A percentile compares a stretch with the other conserved stretches of the same genome.
phyloP scores from a whole-genome alignment of 1,140 invertebrate species.

The Ceratina calcarata region DNA sequence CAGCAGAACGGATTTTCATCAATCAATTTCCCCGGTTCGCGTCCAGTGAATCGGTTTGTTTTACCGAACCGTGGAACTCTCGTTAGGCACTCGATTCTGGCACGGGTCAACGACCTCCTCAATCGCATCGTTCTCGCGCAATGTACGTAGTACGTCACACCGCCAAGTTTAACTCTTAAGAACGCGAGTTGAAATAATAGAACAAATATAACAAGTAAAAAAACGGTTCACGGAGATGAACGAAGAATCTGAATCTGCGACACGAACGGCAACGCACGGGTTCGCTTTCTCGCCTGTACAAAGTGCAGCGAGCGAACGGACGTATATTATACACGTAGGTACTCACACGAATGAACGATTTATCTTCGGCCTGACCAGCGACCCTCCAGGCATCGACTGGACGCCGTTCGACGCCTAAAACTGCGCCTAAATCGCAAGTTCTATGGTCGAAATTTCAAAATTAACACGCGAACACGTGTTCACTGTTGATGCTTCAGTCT shows the following conservation, averaged over 20 bases:
- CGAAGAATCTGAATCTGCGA: not conserved
- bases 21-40: no score
- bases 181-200: not conserved
- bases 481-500: no score
- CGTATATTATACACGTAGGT: constrained; percentile 15
- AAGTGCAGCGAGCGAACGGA: constrained; percentile 6
- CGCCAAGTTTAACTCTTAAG: not conserved
- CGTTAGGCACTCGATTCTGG: constrained; percentile 43
- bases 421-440: no score
- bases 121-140: constrained; percentile 53
- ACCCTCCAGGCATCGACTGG: not conserved
- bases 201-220: not conserved
- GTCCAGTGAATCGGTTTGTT: no score
- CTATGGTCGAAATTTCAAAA: no score
- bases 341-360: constrained; percentile 34
- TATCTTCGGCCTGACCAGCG: constrained; percentile 45
- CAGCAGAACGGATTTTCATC: no score
- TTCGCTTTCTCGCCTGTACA: constrained; percentile 14
- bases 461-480: no score
- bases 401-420: no score
- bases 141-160: constrained; percentile 27
- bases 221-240: not conserved
- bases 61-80: no score
- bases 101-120: constrained; percentile 28
- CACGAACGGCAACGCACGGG: not conserved